Evolutionary conservation across 2,888 invertebrate species (phyloP).

Genomic region (Harmothoe impar): DNA sequence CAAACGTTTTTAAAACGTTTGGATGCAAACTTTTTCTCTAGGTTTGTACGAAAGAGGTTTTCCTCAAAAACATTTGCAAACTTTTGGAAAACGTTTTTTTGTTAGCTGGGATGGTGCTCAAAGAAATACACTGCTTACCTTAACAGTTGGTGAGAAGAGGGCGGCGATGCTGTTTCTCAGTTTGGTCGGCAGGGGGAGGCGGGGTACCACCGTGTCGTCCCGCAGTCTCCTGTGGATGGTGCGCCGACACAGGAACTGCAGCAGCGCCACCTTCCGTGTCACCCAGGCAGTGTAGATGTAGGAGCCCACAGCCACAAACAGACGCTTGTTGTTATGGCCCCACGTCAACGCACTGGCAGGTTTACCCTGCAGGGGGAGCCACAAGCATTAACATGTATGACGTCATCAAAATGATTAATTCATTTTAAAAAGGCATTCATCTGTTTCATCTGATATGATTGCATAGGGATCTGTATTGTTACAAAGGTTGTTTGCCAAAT

Average conservation of each 20-base stretch:
- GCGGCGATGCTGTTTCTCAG: constrained; percentile 84
- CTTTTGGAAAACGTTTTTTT: no score
- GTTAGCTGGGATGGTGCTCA: no score
- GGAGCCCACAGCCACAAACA: constrained; percentile 96
- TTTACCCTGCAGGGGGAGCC: constrained; percentile 81
- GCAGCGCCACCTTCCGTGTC: constrained; percentile 93
- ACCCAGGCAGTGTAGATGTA: constrained; percentile 96
- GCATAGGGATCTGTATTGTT: no score
- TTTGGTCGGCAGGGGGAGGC: constrained; percentile 93
- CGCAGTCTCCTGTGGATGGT: constrained; percentile 82
- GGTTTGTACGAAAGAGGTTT: no score
- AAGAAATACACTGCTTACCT: constrained; percentile 85
- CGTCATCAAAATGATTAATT: not conserved
- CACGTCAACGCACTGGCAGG: constrained; percentile 97
- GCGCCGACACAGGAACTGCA: constrained; percentile 94
- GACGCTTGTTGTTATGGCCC: constrained; percentile 98
- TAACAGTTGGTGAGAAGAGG: constrained; percentile 90
- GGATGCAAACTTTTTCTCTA: no score
- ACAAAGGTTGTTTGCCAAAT: no score
- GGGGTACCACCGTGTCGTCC: constrained; percentile 89
- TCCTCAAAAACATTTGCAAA: no score
- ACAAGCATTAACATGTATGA: no score
- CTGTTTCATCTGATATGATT: no score
- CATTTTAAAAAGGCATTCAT: not conserved
- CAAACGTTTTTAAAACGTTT: no score